These are phyloP conservation scores for Melangyna quadrimaculata DNA, from an alignment of 2,888 invertebrate genomes.

Conservation along the genomic window DNA sequence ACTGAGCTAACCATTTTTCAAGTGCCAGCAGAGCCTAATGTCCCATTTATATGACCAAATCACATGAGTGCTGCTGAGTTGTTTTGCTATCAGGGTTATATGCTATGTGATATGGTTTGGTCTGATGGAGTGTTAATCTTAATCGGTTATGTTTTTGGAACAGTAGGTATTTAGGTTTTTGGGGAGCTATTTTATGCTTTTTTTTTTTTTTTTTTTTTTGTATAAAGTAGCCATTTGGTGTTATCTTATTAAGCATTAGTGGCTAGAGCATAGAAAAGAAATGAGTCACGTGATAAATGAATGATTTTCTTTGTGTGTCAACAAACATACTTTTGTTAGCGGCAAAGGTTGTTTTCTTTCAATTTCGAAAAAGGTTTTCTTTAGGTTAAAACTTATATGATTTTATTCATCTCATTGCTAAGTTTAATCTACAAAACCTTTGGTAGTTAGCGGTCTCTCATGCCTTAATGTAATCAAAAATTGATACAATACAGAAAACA, in stretches of 20 bases:
- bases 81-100: conserved; percentile 5
- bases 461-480: too few species aligned
- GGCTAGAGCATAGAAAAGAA: neutral
- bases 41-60: conserved; percentile 64
- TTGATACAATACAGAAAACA: too few species aligned
- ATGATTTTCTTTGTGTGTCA: neutral
- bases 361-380: neutral
- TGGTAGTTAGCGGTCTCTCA: neutral
- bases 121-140: conserved; percentile 28
- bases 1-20: conserved; percentile 56
- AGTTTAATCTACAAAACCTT: neutral
- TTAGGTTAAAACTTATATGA: neutral
- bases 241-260: neutral
- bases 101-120: neutral
- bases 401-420: neutral
- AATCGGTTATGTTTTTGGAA: conserved; percentile 49
- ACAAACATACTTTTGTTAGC: neutral
- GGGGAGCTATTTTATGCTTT: neutral
- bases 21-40: conserved; percentile 62
- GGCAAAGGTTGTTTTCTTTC: neutral
- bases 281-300: conserved; percentile 3
- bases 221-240: conserved; percentile 8
- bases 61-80: conserved; percentile 57
- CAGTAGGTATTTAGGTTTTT: neutral
- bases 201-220: too few species aligned